Base-by-base conservation (phyloP, 30 jellyfish, hydroid and myxozoan species). In the Aurelia sp. region DNA sequence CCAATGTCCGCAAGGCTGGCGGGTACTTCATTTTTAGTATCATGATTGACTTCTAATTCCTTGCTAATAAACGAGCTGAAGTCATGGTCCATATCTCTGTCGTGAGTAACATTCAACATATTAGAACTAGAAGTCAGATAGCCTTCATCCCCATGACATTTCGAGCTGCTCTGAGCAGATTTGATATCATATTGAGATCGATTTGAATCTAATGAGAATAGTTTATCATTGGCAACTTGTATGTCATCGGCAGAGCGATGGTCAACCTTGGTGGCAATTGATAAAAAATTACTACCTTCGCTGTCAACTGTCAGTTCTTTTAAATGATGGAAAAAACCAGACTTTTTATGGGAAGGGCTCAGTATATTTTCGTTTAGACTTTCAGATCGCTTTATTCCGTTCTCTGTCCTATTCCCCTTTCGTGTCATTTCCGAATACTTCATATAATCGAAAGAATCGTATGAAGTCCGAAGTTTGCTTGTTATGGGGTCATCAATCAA, bases 301-400 rank as follows among this genome's bases (percentile, higher is more conserved):
- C 60, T 41, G 27, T 82, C 93, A 12, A 62, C 65, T 7, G 93
- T 72, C 24, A 57, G 63, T 52, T 84, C 93, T 64, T 84, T 84
- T 74, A 84, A 68, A 8, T 84, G 73, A 58, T 84, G 87, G 66
- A 84, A 84, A 47, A 84, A 84, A 15, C 93, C 93, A 22, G 88
- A 69, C 24, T 73, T 84, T 68, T 84, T 84, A 8, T 62, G 66
- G 15, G 24, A 17, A 10, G 82, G 68, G 68, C 88, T 51, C 8
- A 4, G 31, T 4, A 48, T 5, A 65, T 50, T 9, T 4, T 77
- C 66, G 20, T 74, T 77, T 0, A 84, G 74, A 48, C 93, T 84
- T 27, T 66, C 82, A 3, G 93, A 52, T 50, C 93, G 59, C 18
- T 64, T 84, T 17, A 84, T 30, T 18, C 51, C 12, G 5, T n/a